Percentiles rank a stretch among this genome's conserved stretches.
Evolutionary conservation across 2,888 invertebrate genomes (phyloP).

Genomic region (Pseudoips prasinana): DNA sequence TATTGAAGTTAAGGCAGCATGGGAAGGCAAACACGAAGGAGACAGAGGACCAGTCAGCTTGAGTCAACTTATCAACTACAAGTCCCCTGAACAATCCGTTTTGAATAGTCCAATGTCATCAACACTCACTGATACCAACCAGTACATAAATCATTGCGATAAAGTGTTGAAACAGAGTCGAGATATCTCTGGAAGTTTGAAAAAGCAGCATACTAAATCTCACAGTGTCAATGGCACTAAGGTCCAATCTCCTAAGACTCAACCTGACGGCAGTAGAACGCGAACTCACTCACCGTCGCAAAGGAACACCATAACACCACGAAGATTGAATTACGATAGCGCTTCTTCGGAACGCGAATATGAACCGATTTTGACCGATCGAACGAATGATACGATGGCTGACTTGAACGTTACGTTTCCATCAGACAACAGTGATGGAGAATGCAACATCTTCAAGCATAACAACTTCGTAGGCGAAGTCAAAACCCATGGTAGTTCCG

Average conservation of each 20-base stretch:
- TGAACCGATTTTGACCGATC: constrained; percentile 64
- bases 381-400: constrained; percentile 76
- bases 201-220: constrained; percentile 37
- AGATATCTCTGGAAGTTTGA: constrained; percentile 58
- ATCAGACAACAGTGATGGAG: constrained; percentile 58
- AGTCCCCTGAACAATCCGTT: constrained; percentile 37
- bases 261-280: constrained; percentile 44
- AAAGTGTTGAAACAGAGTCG: constrained; percentile 61
- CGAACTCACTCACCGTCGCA: constrained; percentile 50
- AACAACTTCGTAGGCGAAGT: constrained; percentile 26
- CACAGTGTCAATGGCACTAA: constrained; percentile 30
- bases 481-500: constrained; percentile 28
- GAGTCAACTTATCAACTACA: constrained; percentile 65
- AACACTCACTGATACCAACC: constrained; percentile 59
- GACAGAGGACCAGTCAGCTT: constrained; percentile 67
- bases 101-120: constrained; percentile 44
- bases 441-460: constrained; percentile 21
- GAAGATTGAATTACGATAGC: constrained; percentile 61
- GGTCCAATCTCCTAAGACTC: constrained; percentile 25
- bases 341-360: constrained; percentile 56
- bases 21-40: constrained; percentile 49
- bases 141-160: constrained; percentile 60
- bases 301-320: constrained; percentile 40
- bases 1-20: constrained; percentile 61
- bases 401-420: constrained; percentile 74